Evolutionary conservation across 2,113 vertebrate genomes (phyloP), one percentile per base, ranked within the genome.

Genomic region (Leucosticte australis): DNA sequence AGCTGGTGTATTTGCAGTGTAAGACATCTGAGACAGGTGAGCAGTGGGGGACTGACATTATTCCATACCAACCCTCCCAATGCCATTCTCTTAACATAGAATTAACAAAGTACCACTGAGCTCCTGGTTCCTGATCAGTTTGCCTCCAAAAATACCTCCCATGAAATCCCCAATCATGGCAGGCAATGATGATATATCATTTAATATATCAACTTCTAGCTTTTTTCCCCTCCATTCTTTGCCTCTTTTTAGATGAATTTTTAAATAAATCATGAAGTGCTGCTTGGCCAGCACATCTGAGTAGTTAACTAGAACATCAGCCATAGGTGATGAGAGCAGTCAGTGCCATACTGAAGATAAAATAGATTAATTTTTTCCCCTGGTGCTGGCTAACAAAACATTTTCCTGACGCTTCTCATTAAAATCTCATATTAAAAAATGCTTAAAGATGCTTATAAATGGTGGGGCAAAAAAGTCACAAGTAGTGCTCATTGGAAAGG

Each of bases 21-120:
- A 47, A 46, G 41, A 67, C 8, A 44, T 63, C 33, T 47, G 59
- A 67, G 11, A 26, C 1, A 3, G n/a, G 22, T 71, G 74, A 89
- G 30, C 47, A 37, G 9, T 13, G 26, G 1, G 7, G 6, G 13
- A 2, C 22, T 71, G 64, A 26, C 0, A 0, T 35, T 82, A 15
- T 49, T 90, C 70, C 44, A 63, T 5, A 2, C 22, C 33, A 69
- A 5, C 7, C 3, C 46, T 85, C 28, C 47, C 30, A 18, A 1
- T 82, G 56, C 37, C n/a, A 12, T 50, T 28, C 16, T 7, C 24
- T 23, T 64, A 49, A n/a, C 8, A 15, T 46, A 56, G 41, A 90
- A 60, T 20, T 49, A 64, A 68, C 23, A 57, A 95, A 92, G 15
- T 57, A 50, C 15, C 28, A 37, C 56, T 3, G 7, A 53, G 21